Evolutionary conservation across 2,113 vertebrate genomes (phyloP), one percentile per base, ranked within the genome.

Genomic region (Corydoras sp.): DNA sequence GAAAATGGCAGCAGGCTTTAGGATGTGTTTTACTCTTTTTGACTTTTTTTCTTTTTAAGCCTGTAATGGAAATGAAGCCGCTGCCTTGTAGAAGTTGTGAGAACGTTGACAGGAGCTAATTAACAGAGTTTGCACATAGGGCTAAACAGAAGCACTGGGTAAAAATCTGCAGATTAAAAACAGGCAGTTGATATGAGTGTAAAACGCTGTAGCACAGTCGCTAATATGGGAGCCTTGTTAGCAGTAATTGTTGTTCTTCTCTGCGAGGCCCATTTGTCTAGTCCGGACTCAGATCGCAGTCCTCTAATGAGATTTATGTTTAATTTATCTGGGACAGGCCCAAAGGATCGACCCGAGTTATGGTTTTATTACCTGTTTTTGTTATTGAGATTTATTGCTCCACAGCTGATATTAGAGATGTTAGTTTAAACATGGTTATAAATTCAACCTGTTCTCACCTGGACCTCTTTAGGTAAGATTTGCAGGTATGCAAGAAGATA

Each of bases 221-320:
- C 59, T 62, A 55, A 62, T 62, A 60, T 32, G 32, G 29, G 15
- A 62, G 62, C 32, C 58, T 56, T 75, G 71, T 80, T 73, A 77
- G 69, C 77, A 80, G 75, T 78, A 84, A 81, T 74, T 58, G 79
- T 76, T 80, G 59, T 76, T 62, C 12, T 18, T n/a, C 54, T 5
- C 18, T 50, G 31, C 6, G 15, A 29, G 67, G n/a, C 69, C 51
- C 48, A 73, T 14, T 73, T 62, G 54, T 56, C 62, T 58, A 48
- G 29, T 61, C 54, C n/a, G 66, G 67, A n/a, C 61, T 64, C 65
- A 43, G 69, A 69, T 68, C 49, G 15, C 60, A 10, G 51, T 68
- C 54, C 48, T 61, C 32, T 68, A 60, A 60, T 63, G 31, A 29
- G 61, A 55, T 71, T 72, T 72, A 53, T 71, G 51, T 55, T 78